These are phyloP conservation scores for Sphinx pinastri DNA, from an alignment of 2,888 invertebrate species.

Conservation along the genomic window DNA sequence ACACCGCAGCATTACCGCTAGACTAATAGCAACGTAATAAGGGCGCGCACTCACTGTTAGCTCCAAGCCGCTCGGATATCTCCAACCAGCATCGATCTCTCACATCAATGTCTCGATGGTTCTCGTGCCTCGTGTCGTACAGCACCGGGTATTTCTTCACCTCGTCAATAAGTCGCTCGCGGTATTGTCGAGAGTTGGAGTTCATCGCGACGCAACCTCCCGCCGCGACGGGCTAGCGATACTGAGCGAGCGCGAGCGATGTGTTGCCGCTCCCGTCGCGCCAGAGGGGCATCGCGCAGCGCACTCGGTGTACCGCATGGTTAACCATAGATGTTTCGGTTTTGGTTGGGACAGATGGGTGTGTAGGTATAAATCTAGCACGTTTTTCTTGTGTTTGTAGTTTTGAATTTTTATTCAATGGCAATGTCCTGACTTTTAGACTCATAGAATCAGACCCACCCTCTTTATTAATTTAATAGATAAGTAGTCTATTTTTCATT, in stretches of 20 bases:
- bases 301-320: constrained; percentile 65
- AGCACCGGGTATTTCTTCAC: constrained; percentile 74
- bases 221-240: constrained; percentile 63
- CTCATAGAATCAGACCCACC: too few species aligned
- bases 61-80: constrained; percentile 69
- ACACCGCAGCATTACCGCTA: too few species aligned
- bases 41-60: constrained; percentile 62
- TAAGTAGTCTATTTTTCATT: too few species aligned
- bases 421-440: too few species aligned
- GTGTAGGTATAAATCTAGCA: neutral
- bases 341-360: neutral
- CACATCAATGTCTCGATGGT: constrained; percentile 72
- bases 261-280: constrained; percentile 65
- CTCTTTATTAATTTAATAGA: too few species aligned
- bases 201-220: constrained; percentile 59
- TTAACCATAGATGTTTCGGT: constrained; percentile 44
- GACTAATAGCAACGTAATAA: neutral
- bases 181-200: constrained; percentile 50
- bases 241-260: constrained; percentile 70
- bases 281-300: constrained; percentile 53
- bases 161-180: constrained; percentile 73
- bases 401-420: too few species aligned
- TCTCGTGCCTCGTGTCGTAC: constrained; percentile 75
- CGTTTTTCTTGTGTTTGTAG: neutral
- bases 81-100: constrained; percentile 76